Evolutionary conservation across 2,113 vertebrate genomes (phyloP), one percentile per base, ranked within the genome.

Genomic region (Rhinolophus sinicus): DNA sequence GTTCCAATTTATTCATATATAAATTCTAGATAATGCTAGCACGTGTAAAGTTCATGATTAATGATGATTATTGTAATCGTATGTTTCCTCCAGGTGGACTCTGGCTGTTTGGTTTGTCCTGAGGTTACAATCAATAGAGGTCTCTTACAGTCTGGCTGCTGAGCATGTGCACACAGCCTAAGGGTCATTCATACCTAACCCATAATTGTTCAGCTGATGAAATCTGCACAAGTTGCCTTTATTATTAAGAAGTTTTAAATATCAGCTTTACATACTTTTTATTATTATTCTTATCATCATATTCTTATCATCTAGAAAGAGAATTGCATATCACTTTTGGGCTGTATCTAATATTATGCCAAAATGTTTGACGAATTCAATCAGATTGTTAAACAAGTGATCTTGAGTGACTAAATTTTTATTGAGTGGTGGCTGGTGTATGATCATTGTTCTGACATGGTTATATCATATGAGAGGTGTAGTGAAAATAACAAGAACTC

Each of bases 321-420:
- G 54, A 92, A 90, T 92, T 90, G 50, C 62, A n/a, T 78, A 77
- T 96, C 73, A 82, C 50, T 93, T 65, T 95, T 26, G 38, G 80
- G 9, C 52, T 69, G 21, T 58, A 54, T 94, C 80, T 93, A 83
- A 75, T 84, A 80, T 28, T 40, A 89, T 92, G 88, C 47, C 95
- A 90, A 95, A 89, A 82, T 77, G 92, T 85, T 92, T 90, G 50
- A 81, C 69, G 84, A 87, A 90, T 95, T 91, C 69, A 82, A 40
- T 94, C 54, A 84, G 76, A 90, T 28, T 90, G 87, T 88, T 75
- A 73, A 96, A 69, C 40, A 96, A 50, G 62, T 19, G 24, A 47
- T 89, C 28, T 30, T 50, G 60, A 87, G 24, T 28, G 65, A 60
- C 22, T 38, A 47, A 5, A 4, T 38, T 88, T 95, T 81, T 40